Percentiles rank a stretch among this genome's conserved stretches.
Conservation (phyloP, 2,113 vertebrate genomes). For the Phoxinus phoxinus region DNA sequence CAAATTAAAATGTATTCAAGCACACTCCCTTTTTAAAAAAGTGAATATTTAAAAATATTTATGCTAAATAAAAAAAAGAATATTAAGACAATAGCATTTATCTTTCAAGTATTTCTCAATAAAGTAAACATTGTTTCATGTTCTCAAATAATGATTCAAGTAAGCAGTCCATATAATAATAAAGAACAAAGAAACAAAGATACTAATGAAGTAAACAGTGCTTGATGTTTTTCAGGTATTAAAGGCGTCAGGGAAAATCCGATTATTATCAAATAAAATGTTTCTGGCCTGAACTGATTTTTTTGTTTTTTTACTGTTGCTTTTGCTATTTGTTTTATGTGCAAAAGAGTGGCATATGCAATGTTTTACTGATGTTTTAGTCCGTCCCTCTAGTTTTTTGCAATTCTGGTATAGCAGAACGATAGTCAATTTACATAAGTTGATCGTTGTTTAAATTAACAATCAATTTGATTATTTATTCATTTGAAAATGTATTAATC, state of each 20-base stretch:
- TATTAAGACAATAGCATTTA: background rate
- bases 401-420: background rate
- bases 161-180: background rate
- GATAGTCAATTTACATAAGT: no score
- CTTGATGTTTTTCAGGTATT: background rate
- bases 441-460: no score
- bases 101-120: background rate
- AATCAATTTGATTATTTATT: no score
- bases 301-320: background rate
- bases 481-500: no score
- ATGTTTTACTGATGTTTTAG: background rate
- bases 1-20: background rate
- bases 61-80: background rate
- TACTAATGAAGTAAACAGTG: background rate
- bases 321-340: background rate
- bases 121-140: slow-evolving; percentile 11
- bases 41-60: background rate
- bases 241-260: background rate
- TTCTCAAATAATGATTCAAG: background rate
- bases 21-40: background rate
- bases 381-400: background rate
- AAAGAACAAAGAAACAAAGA: slow-evolving; percentile 25
- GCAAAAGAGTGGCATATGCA: no score
- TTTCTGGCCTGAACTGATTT: background rate
- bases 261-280: background rate